Conservation (phyloP, 92 coral and sea anemone species). For the Epizoanthus scotinus region DNA sequence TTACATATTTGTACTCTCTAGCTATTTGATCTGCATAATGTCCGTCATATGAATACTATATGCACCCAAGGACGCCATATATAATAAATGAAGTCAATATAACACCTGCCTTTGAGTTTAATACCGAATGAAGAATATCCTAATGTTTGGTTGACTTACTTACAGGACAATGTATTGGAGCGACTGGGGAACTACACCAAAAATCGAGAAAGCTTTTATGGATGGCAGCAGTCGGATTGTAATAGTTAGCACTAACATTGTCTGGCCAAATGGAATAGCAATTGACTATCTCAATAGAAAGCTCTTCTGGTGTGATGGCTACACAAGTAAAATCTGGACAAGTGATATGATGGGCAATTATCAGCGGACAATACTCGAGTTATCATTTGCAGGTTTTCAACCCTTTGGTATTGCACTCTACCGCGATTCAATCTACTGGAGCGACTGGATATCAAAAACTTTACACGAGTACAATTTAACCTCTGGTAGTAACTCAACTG, state of each 20-base stretch:
- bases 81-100: too few relatives aligned
- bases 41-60: too few relatives aligned
- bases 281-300: not conserved
- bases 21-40: too few relatives aligned
- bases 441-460: slow-evolving; percentile 4
- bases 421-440: slow-evolving; percentile 1
- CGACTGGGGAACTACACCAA: slow-evolving; percentile 49
- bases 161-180: slow-evolving; percentile 56
- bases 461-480: not conserved
- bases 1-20: too few relatives aligned
- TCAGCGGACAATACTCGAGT: slow-evolving; percentile 1
- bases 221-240: slow-evolving; percentile 13
- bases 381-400: not conserved
- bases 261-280: not conserved
- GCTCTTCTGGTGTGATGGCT: slow-evolving; percentile 1
- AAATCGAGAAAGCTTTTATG: slow-evolving; percentile 45
- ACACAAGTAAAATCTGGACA: slow-evolving; percentile 4
- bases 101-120: too few relatives aligned
- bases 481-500: not conserved
- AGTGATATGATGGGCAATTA: not conserved
- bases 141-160: not conserved
- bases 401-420: slow-evolving; percentile 6
- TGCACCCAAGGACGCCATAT: too few relatives aligned
- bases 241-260: not conserved
- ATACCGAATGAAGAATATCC: too few relatives aligned